Evolutionary conservation across 2,888 invertebrate genomes (phyloP).

Genomic region (Euproctis similis): DNA sequence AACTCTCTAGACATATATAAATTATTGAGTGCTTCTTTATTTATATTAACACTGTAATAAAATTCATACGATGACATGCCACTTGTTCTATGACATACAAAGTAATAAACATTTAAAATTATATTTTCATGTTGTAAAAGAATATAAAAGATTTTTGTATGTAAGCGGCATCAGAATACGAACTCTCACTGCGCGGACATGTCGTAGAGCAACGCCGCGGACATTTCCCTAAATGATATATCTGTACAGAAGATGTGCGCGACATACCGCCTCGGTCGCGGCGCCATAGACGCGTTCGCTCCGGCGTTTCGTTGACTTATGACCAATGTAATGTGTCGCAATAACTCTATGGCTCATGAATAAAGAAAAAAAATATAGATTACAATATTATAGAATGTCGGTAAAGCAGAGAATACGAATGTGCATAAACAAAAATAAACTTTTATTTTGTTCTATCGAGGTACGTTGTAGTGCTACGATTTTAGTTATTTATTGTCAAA

Average conservation of each 20-base stretch:
- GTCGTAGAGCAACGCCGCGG: slow-evolving; percentile 42
- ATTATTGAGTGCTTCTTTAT: no score
- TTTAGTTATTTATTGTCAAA: no score
- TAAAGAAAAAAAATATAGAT: slow-evolving; percentile 60
- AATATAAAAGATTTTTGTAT: slow-evolving; percentile 43
- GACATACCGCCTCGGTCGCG: slow-evolving; percentile 24
- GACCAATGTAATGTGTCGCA: slow-evolving; percentile 64
- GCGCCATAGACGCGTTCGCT: slow-evolving; percentile 36
- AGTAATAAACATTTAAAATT: slow-evolving; percentile 32
- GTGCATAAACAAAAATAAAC: no score
- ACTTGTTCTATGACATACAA: slow-evolving; percentile 16
- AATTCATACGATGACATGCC: slow-evolving; percentile 15
- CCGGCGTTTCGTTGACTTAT: slow-evolving; percentile 70
- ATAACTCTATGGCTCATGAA: slow-evolving; percentile 72
- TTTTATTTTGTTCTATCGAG: no score
- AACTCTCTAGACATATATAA: no score
- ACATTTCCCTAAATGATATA: slow-evolving; percentile 30
- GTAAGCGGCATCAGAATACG: slow-evolving; percentile 59
- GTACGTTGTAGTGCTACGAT: no score
- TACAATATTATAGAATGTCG: slow-evolving; percentile 54
- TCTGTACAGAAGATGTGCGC: slow-evolving; percentile 29
- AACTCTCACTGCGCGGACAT: slow-evolving; percentile 57
- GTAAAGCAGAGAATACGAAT: slow-evolving; percentile 20
- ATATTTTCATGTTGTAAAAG: slow-evolving; percentile 56
- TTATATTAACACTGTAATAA: slow-evolving; percentile 18